These are phyloP conservation scores for Mamestra brassicae DNA, from an alignment of 2,888 invertebrate genomes.

Conservation along the genomic window DNA sequence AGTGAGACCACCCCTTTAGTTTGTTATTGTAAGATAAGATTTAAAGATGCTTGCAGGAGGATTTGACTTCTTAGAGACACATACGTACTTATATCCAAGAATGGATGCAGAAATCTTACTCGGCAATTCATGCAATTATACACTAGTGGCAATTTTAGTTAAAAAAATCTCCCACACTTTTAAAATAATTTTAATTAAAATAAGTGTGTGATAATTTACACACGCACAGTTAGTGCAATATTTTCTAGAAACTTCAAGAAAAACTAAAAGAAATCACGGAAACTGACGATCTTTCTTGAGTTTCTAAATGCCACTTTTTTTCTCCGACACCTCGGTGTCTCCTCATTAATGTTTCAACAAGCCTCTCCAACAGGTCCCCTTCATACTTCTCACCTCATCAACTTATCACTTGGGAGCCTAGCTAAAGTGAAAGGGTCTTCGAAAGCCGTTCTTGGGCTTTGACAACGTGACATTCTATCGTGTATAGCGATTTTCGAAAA, in stretches of 20 bases:
- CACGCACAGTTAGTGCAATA: neutral
- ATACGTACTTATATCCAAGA: neutral
- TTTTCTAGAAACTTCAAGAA: constrained; percentile 19
- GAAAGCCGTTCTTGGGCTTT: constrained; percentile 45
- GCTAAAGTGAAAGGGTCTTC: constrained; percentile 61
- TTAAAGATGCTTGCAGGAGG: neutral
- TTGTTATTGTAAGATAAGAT: neutral
- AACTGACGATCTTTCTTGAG: neutral
- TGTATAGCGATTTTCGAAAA: neutral
- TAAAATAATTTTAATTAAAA: neutral
- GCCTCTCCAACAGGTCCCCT: constrained; percentile 42
- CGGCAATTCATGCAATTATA: neutral
- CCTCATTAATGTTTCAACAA: constrained; percentile 56
- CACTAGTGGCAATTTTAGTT: neutral
- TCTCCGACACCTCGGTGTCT: constrained; percentile 1
- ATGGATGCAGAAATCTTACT: neutral
- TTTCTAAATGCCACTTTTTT: constrained; percentile 47
- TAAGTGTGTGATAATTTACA: neutral
- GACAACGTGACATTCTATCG: neutral
- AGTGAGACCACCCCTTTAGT: constrained; percentile 21
- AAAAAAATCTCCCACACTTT: neutral
- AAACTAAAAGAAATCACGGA: constrained; percentile 25
- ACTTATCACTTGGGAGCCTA: constrained; percentile 48
- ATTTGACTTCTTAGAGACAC: neutral
- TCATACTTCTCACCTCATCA: constrained; percentile 55